Conservation (phyloP, 2,888 invertebrate species). For the Belgica antarctica region DNA sequence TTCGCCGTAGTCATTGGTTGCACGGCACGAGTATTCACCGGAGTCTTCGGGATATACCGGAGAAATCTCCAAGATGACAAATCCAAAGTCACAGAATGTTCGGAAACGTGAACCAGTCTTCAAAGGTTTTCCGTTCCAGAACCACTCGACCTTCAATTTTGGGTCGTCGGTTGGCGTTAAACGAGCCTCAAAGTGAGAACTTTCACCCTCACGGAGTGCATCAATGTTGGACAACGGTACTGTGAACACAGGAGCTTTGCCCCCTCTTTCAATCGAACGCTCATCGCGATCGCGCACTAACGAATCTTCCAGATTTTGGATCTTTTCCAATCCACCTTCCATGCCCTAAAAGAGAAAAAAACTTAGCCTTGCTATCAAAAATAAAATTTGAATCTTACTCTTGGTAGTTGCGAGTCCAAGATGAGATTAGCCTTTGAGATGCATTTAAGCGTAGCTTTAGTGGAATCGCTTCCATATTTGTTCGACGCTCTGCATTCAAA, state of each 20-base stretch:
- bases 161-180: conserved; percentile 88
- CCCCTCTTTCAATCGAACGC: conserved; percentile 69
- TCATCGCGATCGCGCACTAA: conserved; percentile 75
- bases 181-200: conserved; percentile 85
- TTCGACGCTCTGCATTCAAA: conserved; percentile 93
- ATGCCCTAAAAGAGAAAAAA: conserved; percentile 65
- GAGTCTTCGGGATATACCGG: conserved; percentile 96
- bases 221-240: conserved; percentile 85
- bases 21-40: conserved; percentile 86
- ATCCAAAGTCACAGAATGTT: conserved; percentile 97
- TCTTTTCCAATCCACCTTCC: conserved; percentile 92
- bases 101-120: conserved; percentile 89
- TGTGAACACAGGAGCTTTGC: conserved; percentile 87
- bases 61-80: conserved; percentile 94
- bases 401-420: conserved; percentile 88
- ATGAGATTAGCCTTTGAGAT: conserved; percentile 85
- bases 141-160: conserved; percentile 89
- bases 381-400: conserved; percentile 58
- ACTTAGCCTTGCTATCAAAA: not conserved
- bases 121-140: conserved; percentile 87
- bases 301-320: conserved; percentile 88
- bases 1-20: conserved; percentile 84
- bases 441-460: conserved; percentile 81
- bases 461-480: conserved; percentile 83
- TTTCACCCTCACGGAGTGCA: conserved; percentile 85